Evolutionary conservation across 2,888 invertebrate species (phyloP), one percentile per base, ranked within the genome.

Genomic region (Drymonia ruficornis): DNA sequence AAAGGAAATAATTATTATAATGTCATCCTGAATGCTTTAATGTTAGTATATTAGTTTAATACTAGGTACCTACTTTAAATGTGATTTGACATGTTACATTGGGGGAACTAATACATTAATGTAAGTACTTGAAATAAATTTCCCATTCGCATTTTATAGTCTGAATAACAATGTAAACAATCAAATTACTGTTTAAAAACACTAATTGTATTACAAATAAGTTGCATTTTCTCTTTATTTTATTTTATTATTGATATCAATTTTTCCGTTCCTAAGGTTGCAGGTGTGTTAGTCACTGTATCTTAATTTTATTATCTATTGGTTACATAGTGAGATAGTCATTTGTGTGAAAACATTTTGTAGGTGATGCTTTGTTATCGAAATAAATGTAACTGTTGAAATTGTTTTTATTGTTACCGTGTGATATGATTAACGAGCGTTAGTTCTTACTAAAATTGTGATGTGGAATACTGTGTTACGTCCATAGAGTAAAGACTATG

Each of bases 341-440:
- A 64, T 67, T 70, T 75, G 63, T 74, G 69, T 76, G 63, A 59
- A 71, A 74, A 78, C 72, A 74, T 76, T 79, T 76, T 83, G 81
- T 85, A 86, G 84, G 80, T 84, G 78, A 83, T 83, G 81, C 82
- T 86, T 86, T 86, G 85, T 89, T 86, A 81, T 79, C 85, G 83
- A 80, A 87, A 85, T 84, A 83, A 84, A 85, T 75, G 76, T 76
- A 76, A 23, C 70, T 79, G 73, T 77, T 75, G 53, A 61, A 70
- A 68, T 59, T 54, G 44, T 36, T 52, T 61, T 57, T n/a, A n/a
- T n/a, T n/a, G n/a, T n/a, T n/a, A n/a, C n/a, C n/a, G n/a, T n/a
- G n/a, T n/a, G n/a, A n/a, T n/a, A n/a, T n/a, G n/a, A n/a, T n/a
- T n/a, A n/a, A n/a, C n/a, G n/a, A n/a, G n/a, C n/a, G n/a, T n/a